phyloP scores from a whole-genome alignment of 2,888 invertebrate species.

The Masnerella sp. region DNA sequence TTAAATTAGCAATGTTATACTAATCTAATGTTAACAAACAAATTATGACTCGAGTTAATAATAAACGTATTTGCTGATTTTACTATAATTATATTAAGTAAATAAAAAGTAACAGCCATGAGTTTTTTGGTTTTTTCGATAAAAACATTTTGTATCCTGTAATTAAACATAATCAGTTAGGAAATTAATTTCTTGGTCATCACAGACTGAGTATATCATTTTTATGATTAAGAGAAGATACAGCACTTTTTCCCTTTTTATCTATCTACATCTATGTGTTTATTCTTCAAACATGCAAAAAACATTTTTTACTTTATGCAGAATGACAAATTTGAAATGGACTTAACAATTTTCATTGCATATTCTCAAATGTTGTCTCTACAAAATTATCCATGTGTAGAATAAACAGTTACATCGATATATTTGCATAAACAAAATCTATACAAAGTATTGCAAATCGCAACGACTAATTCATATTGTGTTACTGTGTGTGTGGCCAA shows the following conservation, averaged over 20 bases:
- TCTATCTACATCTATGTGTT: slow-evolving; percentile 36
- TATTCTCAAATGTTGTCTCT: slow-evolving; percentile 16
- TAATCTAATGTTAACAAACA: slow-evolving; percentile 3
- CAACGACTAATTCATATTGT: slow-evolving; percentile 59
- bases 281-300: slow-evolving; percentile 34
- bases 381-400: slow-evolving; percentile 13
- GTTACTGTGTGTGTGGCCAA: slow-evolving; percentile 71
- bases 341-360: slow-evolving; percentile 18
- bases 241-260: slow-evolving; percentile 35
- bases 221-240: slow-evolving; percentile 14
- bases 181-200: background rate
- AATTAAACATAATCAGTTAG: background rate
- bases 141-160: too few species aligned
- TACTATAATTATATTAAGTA: too few species aligned
- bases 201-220: background rate
- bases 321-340: slow-evolving; percentile 19
- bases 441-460: slow-evolving; percentile 33
- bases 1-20: background rate
- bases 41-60: background rate
- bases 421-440: slow-evolving; percentile 26
- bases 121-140: background rate
- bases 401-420: slow-evolving; percentile 22
- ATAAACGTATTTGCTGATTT: background rate
- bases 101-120: too few species aligned
- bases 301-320: slow-evolving; percentile 6